Percentiles rank a stretch among this genome's conserved stretches.
Evolutionary conservation across 2,888 invertebrate species (phyloP).

Genomic region (Clistopyga incitator): DNA sequence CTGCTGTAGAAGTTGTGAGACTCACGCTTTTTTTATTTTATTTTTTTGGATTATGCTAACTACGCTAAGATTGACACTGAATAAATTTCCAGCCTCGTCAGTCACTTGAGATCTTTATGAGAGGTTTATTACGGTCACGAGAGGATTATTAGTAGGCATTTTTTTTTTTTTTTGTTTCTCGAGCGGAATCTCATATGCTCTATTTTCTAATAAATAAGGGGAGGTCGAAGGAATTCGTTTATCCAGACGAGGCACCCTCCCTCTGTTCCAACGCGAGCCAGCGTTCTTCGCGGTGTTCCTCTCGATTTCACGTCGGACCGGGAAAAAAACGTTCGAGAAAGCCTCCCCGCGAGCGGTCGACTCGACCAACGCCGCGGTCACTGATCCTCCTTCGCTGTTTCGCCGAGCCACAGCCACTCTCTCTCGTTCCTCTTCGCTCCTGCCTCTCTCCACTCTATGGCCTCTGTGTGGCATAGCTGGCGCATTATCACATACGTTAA

Average conservation of each 20-base stretch:
- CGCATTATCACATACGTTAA: constrained; percentile 80
- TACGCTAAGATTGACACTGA: constrained; percentile 61
- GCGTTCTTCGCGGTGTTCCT: constrained; percentile 55
- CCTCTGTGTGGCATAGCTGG: constrained; percentile 69
- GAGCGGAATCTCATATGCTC: constrained; percentile 30
- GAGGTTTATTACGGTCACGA: constrained; percentile 54
- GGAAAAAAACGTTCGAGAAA: constrained; percentile 57
- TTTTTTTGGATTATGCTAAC: constrained; percentile 45
- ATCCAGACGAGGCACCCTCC: constrained; percentile 62
- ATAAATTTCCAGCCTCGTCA: constrained; percentile 47
- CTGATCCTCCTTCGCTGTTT: constrained; percentile 67
- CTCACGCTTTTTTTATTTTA: constrained; percentile 16
- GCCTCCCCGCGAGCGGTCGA: constrained; percentile 44
- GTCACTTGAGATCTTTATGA: constrained; percentile 16
- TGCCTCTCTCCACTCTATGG: constrained; percentile 58
- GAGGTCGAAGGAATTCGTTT: constrained; percentile 64
- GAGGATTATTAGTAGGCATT: constrained; percentile 34
- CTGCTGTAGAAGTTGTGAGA: constrained; percentile 45
- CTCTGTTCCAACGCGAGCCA: constrained; percentile 58
- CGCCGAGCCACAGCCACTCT: constrained; percentile 47
- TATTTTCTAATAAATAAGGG: constrained; percentile 41
- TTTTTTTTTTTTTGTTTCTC: constrained; percentile 19
- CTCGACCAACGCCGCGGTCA: constrained; percentile 66
- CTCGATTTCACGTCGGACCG: constrained; percentile 61
- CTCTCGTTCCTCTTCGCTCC: constrained; percentile 51